Percentiles rank a stretch among this genome's conserved stretches.
phyloP scores from a whole-genome alignment of 2,113 vertebrate genomes.

The Heptranchias perlo region DNA sequence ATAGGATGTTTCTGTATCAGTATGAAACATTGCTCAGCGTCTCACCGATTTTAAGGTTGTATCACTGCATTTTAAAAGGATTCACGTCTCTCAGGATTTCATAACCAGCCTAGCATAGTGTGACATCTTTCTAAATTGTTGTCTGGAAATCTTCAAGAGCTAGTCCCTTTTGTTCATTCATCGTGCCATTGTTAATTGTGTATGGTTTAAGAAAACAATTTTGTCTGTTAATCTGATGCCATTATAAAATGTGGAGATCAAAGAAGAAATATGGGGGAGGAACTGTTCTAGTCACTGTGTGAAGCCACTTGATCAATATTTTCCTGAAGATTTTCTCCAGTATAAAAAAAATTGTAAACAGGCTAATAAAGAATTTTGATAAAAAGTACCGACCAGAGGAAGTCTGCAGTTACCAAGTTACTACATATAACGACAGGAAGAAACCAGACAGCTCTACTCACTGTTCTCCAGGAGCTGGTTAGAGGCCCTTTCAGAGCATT shows the following conservation, averaged over 20 bases:
- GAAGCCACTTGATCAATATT: neutral
- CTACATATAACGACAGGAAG: neutral
- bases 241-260: neutral
- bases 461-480: neutral
- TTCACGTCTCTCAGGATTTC: neutral
- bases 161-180: neutral
- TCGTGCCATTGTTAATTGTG: neutral
- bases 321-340: neutral
- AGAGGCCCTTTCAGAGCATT: neutral
- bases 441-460: neutral
- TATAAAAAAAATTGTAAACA: neutral
- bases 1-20: neutral
- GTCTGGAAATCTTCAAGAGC: neutral
- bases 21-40: neutral
- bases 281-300: neutral
- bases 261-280: neutral
- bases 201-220: neutral
- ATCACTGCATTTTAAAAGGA: neutral
- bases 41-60: neutral
- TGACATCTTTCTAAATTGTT: neutral
- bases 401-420: neutral
- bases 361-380: neutral
- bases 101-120: neutral
- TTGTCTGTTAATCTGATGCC: neutral
- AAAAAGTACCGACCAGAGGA: neutral